These are phyloP conservation scores for Sycophaga agraensis DNA, from an alignment of 1,140 invertebrate species.

Conservation along the genomic window DNA sequence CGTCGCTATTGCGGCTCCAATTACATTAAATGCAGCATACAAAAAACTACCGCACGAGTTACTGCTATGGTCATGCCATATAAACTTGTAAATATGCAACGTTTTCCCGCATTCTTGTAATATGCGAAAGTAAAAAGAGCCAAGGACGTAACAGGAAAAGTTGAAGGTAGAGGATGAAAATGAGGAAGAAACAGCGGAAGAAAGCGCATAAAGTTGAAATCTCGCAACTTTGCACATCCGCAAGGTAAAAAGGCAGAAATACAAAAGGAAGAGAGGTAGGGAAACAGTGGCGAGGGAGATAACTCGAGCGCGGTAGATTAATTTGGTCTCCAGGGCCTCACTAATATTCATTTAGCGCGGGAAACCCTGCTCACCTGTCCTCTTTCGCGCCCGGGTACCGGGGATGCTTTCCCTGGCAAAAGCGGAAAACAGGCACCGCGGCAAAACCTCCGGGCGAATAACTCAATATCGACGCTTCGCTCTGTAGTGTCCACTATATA, in stretches of 20 bases:
- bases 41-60: too few relatives aligned
- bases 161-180: conserved; percentile 22
- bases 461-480: conserved; percentile 19
- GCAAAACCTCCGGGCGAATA: conserved; percentile 8
- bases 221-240: too few relatives aligned
- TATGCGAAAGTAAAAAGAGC: neutral
- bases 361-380: conserved; percentile 15
- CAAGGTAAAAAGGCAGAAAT: too few relatives aligned
- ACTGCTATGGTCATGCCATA: too few relatives aligned
- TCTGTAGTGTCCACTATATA: neutral
- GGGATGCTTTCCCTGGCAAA: too few relatives aligned
- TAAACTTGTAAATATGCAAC: too few relatives aligned
- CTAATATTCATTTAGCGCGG: conserved; percentile 20
- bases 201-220: too few relatives aligned
- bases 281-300: conserved; percentile 28
- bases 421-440: conserved; percentile 1
- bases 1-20: too few relatives aligned
- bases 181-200: conserved; percentile 1
- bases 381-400: too few relatives aligned
- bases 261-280: conserved; percentile 20
- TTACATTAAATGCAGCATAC: too few relatives aligned
- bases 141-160: neutral
- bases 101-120: too few relatives aligned
- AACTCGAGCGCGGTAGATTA: conserved; percentile 37
- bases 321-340: conserved; percentile 42